Evolutionary conservation across 37 sponge, comb jelly and placozoan species (phyloP).

Genomic region (Halichondria panicea): DNA sequence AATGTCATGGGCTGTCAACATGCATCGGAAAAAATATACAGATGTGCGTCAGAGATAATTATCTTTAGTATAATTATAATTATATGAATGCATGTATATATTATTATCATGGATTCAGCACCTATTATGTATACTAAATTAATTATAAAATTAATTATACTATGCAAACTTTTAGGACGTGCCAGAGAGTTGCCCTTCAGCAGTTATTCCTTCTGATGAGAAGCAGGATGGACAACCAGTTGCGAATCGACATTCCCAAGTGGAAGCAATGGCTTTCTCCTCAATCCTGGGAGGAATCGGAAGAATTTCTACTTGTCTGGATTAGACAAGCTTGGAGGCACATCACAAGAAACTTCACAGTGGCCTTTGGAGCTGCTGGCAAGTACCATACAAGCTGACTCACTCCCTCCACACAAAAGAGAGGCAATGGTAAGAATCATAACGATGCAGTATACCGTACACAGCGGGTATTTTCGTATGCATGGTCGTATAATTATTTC

Average conservation of each 20-base stretch:
- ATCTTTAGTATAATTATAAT: neutral
- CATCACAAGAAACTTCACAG: neutral
- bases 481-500: too few relatives aligned
- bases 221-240: constrained; percentile 1
- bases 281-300: neutral
- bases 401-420: too few relatives aligned
- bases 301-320: neutral
- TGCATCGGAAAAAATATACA: too few relatives aligned
- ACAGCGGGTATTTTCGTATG: too few relatives aligned
- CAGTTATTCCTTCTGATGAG: neutral
- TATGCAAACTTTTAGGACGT: too few relatives aligned
- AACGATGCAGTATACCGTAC: too few relatives aligned
- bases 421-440: too few relatives aligned
- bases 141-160: too few relatives aligned
- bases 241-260: constrained; percentile 12
- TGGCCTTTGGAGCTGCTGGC: neutral
- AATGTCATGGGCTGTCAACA: too few relatives aligned
- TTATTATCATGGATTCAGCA: neutral
- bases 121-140: neutral
- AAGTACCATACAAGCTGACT: neutral
- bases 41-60: too few relatives aligned
- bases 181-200: neutral
- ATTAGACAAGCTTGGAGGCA: neutral
- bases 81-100: neutral
- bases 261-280: constrained; percentile 10